Evolutionary conservation across 2,113 vertebrate genomes (phyloP).

Genomic region (Heterotilapia buettikoferi): DNA sequence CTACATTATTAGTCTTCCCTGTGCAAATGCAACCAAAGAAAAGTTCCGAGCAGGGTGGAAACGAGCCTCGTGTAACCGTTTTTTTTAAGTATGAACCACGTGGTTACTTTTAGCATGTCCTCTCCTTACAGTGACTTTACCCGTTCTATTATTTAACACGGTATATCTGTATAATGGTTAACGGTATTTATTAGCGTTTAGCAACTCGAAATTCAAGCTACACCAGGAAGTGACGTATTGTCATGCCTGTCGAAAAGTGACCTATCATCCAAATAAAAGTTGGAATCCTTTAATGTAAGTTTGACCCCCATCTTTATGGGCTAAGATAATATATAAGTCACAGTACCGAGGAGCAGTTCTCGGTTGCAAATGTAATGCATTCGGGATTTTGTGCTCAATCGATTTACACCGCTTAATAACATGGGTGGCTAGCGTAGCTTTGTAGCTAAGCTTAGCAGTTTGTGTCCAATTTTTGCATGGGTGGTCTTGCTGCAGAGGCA

Average conservation of each 20-base stretch:
- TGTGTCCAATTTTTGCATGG: constrained; percentile 52
- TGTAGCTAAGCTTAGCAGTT: not conserved
- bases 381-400: rapidly evolving
- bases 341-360: not conserved
- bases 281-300: not conserved
- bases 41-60: not conserved
- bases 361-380: not conserved
- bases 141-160: not conserved
- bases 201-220: not conserved
- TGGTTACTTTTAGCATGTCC: not conserved
- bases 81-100: no score
- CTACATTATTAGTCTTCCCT: constrained; percentile 4
- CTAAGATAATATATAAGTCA: no score
- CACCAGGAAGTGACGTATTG: constrained; percentile 38
- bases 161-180: not conserved
- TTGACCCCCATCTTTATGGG: not conserved
- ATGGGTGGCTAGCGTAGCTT: not conserved
- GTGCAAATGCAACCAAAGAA: not conserved
- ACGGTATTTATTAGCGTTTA: not conserved
- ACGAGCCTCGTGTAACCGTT: no score
- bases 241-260: constrained; percentile 24
- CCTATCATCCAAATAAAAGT: constrained; percentile 59
- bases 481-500: constrained; percentile 13
- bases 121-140: rapidly evolving
- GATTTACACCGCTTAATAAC: no score